Evolutionary conservation across 2,797 vertebrate species (phyloP), one percentile per base, ranked within the genome.

Genomic region (Arnoldichthys spilopterus): DNA sequence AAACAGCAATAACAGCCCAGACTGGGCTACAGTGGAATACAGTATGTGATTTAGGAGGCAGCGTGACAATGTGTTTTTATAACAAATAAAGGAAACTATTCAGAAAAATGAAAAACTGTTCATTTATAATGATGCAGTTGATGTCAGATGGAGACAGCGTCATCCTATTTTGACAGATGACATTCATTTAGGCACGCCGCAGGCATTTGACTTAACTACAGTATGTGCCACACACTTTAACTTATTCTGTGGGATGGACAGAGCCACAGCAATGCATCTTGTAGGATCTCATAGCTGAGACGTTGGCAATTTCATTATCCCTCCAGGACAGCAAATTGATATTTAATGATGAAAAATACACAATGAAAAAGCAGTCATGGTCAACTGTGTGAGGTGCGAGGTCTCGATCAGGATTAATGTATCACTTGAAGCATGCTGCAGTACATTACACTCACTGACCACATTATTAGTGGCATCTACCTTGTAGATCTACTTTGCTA

Each of bases 331-430:
- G 40, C 22, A 68, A 59, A 79, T 59, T 58, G 62, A 74, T 74
- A 68, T 78, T 66, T 78, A 58, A 66, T 78, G 63, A 78, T 78
- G 51, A 78, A 64, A 49, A 72, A 78, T 58, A 56, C 37, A 73
- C 69, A 32, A 67, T 78, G 37, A 78, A 78, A 64, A 70, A 66
- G 15, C 68, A 72, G 68, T 64, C 59, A 45, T 37, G 69, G 77
- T 47, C 77, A 72, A 51, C 51, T 45, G 24, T 62, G 63, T 49
- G 58, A 63, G 18, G 58, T 30, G 26, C 34, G 47, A 72, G 68
- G 59, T 15, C 58, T 64, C 61, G 30, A 64, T 6, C 30, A 70
- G 3, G 58, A 30, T 26, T 66, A 66, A 78, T 26, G 61, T 20
- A 24, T 70, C 59, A 59, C 4, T 70, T 26, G 45, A 15, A 26